Evolutionary conservation across 1,140 invertebrate genomes (phyloP).

Genomic region (Leucophenga varia): DNA sequence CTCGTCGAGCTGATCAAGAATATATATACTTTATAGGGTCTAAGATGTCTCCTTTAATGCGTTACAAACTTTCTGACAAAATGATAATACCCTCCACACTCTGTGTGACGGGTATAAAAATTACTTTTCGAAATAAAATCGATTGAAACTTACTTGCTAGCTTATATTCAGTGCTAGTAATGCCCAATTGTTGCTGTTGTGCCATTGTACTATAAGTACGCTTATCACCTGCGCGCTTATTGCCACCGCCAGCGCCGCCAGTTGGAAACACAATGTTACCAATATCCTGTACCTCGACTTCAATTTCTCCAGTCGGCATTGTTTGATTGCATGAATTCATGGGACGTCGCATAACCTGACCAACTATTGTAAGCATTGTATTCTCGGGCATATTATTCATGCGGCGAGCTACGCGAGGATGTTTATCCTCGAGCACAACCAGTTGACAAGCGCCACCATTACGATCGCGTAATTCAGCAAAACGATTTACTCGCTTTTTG

Average conservation of each 20-base stretch:
- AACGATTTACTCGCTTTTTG: constrained; percentile 54
- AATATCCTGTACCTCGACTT: constrained; percentile 56
- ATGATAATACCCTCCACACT: no score
- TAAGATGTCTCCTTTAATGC: no score
- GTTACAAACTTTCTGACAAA: no score
- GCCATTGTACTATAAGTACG: constrained; percentile 47
- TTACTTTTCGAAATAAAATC: no score
- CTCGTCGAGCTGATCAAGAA: no score
- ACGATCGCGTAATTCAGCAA: constrained; percentile 53
- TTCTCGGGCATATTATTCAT: constrained; percentile 57
- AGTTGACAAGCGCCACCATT: constrained; percentile 55
- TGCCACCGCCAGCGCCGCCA: constrained; percentile 26
- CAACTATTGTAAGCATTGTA: constrained; percentile 53
- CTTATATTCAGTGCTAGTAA: constrained; percentile 55
- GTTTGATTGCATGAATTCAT: constrained; percentile 50
- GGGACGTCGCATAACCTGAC: constrained; percentile 48
- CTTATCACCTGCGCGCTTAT: constrained; percentile 40
- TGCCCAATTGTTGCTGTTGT: constrained; percentile 40
- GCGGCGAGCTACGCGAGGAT: constrained; percentile 50
- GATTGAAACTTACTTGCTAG: constrained; percentile 41
- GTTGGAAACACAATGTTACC: constrained; percentile 46
- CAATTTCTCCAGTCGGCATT: constrained; percentile 56
- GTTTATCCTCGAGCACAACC: constrained; percentile 55
- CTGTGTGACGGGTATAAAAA: no score
- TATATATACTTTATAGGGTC: no score